Conservation (phyloP, 2,888 invertebrate species). For the Dasysyrphus albostriatus region DNA sequence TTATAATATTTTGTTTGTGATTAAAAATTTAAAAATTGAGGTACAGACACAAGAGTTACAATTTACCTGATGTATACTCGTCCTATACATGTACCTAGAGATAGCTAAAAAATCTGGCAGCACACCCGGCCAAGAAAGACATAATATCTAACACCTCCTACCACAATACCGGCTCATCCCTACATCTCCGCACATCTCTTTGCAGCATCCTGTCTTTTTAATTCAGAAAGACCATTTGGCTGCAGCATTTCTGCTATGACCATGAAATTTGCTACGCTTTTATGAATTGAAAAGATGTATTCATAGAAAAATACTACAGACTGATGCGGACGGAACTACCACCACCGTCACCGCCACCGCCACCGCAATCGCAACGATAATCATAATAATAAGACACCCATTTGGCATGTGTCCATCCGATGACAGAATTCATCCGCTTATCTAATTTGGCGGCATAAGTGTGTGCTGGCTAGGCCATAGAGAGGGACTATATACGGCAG, state of each 20-base stretch:
- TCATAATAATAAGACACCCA: slow-evolving; percentile 76
- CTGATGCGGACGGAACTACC: slow-evolving; percentile 21
- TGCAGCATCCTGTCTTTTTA: slow-evolving; percentile 53
- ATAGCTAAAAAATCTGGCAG: slow-evolving; percentile 45
- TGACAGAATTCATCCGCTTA: slow-evolving; percentile 74
- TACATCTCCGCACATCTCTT: not conserved
- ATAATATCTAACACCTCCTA: slow-evolving; percentile 36
- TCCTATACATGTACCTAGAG: too few species aligned
- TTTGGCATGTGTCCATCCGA: slow-evolving; percentile 74
- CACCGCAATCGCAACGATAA: slow-evolving; percentile 65
- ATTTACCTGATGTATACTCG: slow-evolving; percentile 26
- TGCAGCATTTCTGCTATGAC: slow-evolving; percentile 46
- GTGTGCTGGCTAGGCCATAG: slow-evolving; percentile 22
- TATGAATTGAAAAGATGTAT: slow-evolving; percentile 69
- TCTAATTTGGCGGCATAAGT: slow-evolving; percentile 58
- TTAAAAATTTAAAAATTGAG: slow-evolving; percentile 4
- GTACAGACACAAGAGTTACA: slow-evolving; percentile 17
- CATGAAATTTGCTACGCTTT: slow-evolving; percentile 73
- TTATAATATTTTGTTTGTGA: slow-evolving; percentile 43
- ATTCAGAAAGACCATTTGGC: slow-evolving; percentile 72
- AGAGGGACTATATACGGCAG: not conserved
- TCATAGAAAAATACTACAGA: slow-evolving; percentile 53
- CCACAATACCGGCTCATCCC: not conserved
- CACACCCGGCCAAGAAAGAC: slow-evolving; percentile 39
- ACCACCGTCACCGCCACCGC: not conserved